Evolutionary conservation across 2,113 vertebrate species (phyloP), one percentile per base, ranked within the genome.

Genomic region (Clupea harengus): DNA sequence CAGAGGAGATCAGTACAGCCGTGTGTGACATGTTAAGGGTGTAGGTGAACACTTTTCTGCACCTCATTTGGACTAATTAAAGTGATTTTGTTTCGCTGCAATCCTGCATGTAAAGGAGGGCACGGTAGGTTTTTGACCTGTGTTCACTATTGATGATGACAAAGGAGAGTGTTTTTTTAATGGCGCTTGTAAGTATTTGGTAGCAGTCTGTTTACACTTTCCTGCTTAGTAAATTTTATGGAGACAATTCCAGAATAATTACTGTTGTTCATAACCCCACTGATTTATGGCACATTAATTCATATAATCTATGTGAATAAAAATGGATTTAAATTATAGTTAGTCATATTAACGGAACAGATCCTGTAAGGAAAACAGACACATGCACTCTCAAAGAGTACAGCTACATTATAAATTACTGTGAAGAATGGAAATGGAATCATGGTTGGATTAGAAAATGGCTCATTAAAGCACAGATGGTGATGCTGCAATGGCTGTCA

Each of bases 271-370:
- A 22, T 57, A 57, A 75, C 4, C 28, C 28, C 39, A 17, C 15
- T 75, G 67, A 75, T 32, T 75, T 39, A 75, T 75, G 13, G 67
- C 67, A 75, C 28, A 39, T 75, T 75, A 39, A 75, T 75, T 75
- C 28, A 75, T 75, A 10, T 75, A 15, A 75, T 11, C 28, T 72
- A 11, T 32, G 15, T 39, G 10, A 75, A 13, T 11, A 32, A 75
- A 32, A 75, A 32, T 28, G 32, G 67, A 39, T 75, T 13, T 75
- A 32, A 75, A 39, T 32, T 75, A 32, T 28, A 15, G 25, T 28
- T 6, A 75, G 25, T 15, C n/a, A 28, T 28, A 67, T 7, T 11
- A 67, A 57, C 22, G 28, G 28, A 67, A 67, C 10, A 10, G 2
- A 25, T 75, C 20, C 67, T 75, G 67, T 32, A 28, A 75, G 28